Base-by-base conservation (phyloP, 1,140 invertebrate genomes). In the Heliothis virescens region DNA sequence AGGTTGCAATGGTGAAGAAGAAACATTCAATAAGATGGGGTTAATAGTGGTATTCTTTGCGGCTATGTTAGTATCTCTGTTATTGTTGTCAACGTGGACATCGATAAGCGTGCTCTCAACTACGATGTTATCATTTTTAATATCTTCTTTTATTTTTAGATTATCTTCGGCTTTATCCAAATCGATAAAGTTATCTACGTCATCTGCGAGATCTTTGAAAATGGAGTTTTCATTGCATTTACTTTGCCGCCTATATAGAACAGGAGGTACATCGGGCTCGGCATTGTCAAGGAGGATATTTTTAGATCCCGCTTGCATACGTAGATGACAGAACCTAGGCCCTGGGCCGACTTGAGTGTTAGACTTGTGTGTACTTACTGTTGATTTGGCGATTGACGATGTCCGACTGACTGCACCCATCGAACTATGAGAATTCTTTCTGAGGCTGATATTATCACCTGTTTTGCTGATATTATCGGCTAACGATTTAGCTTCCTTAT, bases 231-330 rank as follows among this genome's bases (percentile, higher is more conserved):
- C 93, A 78, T 93, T 92, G 71, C 91, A 94, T 83, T 93, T 95
- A 75, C 93, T 91, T 83, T 95, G 95, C n/a, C 96, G 92, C 63
- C 96, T 96, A 83, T 97, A 97, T 59, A 97, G 93, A 15, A 97
- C 96, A 0, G 96, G 96, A 7, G 96, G 95, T 16, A 96, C 95
- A 84, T 96, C 96, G 48, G 96, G 96, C 72, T 96, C 96, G 18
- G 96, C 96, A 86, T 97, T 98, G 89, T 97, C 97, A 11, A 98
- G 89, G 1, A 98, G 90, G 84, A 98, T 97, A 88, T 98, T 98
- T 86, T 97, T 97, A 7, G 97, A 97, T 0, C 97, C 97, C 1
- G 95, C 95, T 82, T 97, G 97, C 73, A 97, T 95, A 34, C 96
- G 94, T 82, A 97, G 95, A 10, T 97, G 96, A 86, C 97, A 97